Evolutionary conservation across 2,797 vertebrate genomes (phyloP), one percentile per base, ranked within the genome.

Genomic region (Agapornis canus): DNA sequence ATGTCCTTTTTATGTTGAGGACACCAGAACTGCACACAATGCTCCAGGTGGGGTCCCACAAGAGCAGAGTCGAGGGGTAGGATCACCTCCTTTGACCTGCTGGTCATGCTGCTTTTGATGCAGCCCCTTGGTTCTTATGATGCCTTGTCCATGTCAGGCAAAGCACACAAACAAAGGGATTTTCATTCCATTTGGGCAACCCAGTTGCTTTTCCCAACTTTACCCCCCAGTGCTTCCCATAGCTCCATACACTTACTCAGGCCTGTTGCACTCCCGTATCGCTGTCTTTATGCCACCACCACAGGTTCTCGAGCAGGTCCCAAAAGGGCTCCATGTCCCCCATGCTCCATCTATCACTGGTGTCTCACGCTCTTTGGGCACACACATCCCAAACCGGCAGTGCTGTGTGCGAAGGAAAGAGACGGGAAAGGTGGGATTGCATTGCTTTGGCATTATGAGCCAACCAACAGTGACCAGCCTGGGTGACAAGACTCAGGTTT

Each of bases 301-400:
- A 1, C 99, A 99, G 6, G 99, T 99, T 91, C 99, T 98, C 0
- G 99, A 99, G 97, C 99, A 99, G 89, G 98, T 98, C 95, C 99
- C 99, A 6, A 99, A 99, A n/a, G 98, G 99, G 96, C 99, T 99
- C 99, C 99, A 99, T 1, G 98, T 98, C 29, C 99, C 99, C 99
- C 99, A 99, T 0, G 99, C 98, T 61, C 99, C 99, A 0, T 99
- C 99, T 43, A 98, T 97, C 54, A 98, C 97, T 1, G 97, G 95
- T 2, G 96, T 91, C 75, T 99, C 98, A 4, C 98, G 98, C 95
- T 99, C 99, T 97, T 98, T 99, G 95, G 98, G 97, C 93, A 99
- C 98, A 42, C 99, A 99, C 95, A 98, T 95, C 85, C 99, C 99
- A 49, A 99, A 99, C 93, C 98, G 99, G 98, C 99, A 99, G 98